Evolutionary conservation across 1,140 invertebrate genomes (phyloP), one percentile per base, ranked within the genome.

Genomic region (Steinernema feltiae): DNA sequence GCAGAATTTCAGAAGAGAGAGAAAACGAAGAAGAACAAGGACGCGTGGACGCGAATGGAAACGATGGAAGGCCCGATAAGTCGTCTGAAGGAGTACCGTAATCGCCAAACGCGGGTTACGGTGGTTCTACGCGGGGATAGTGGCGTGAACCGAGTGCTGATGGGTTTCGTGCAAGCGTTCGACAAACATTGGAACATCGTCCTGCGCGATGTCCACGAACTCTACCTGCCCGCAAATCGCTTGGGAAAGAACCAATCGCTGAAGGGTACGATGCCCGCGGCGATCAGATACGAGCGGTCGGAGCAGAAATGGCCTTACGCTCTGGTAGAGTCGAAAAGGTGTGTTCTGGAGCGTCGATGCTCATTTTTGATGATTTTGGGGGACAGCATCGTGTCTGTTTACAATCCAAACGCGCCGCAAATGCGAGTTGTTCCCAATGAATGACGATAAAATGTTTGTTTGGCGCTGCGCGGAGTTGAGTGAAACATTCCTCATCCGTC

Each of bases 131-230:
- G 53, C 53, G 7, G 7, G 2, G 53, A 63, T 3, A 3, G 3
- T 27, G 12, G 53, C 53, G 53, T 63, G 15, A 63, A 27, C 24
- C 53, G 53, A 27, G 24, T 63, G 12, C 12, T 63, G 15, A 63
- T 21, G 24, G 53, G 15, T 27, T 21, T 15, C 7, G 24, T 63
- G 3, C 53, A 15, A 21, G 53, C 53, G 53, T 63, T 63, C 24
- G 53, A 63, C 24, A 63, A 63, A 27, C 53, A 63, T 21, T 63
- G 53, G 53, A 63, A 63, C 53, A 15, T 63, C 12, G 53, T 63
- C 12, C 53, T 63, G 2, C 7, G 53, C 7, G 24, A 63, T 21
- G 53, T 63, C 53, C 15, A 15, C 24, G 53, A 63, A 27, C 7
- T 27, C 7, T 63, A 63, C 24, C 53, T 15, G 15, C 53, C 53